These are phyloP conservation scores for Mesocentrotus franciscanus DNA, from an alignment of 53 echinoderm and acorn worm genomes.

Conservation along the genomic window DNA sequence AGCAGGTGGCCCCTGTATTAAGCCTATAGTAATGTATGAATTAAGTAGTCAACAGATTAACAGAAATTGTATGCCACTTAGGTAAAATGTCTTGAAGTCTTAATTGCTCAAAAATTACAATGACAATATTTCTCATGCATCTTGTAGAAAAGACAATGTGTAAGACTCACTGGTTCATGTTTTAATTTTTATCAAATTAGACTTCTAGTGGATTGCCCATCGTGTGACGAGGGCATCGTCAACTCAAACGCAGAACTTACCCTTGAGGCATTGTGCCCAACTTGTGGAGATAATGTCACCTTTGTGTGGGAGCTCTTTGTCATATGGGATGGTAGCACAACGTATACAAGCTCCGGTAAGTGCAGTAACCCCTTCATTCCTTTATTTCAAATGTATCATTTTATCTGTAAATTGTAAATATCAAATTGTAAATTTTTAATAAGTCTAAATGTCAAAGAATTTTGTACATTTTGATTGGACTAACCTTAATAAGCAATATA, in stretches of 20 bases:
- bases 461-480: too few relatives aligned
- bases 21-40: too few relatives aligned
- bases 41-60: too few relatives aligned
- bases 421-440: too few relatives aligned
- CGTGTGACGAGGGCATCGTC: slow-evolving; percentile 79
- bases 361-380: too few relatives aligned
- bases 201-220: slow-evolving; percentile 80
- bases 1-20: too few relatives aligned
- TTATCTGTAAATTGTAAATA: neutral
- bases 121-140: too few relatives aligned
- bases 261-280: slow-evolving; percentile 78
- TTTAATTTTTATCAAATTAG: slow-evolving; percentile 45
- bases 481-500: too few relatives aligned
- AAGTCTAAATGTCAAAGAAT: too few relatives aligned
- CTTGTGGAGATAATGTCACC: slow-evolving; percentile 74
- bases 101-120: too few relatives aligned
- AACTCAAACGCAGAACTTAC: slow-evolving; percentile 87
- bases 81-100: too few relatives aligned
- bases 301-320: slow-evolving; percentile 84
- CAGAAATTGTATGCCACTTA: too few relatives aligned
- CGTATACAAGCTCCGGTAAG: slow-evolving; percentile 65
- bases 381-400: neutral
- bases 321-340: slow-evolving; percentile 81
- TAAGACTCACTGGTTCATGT: neutral
- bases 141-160: neutral